These are phyloP conservation scores for Trinorchestia longiramus DNA, from an alignment of 1,140 invertebrate genomes.

Conservation along the genomic window DNA sequence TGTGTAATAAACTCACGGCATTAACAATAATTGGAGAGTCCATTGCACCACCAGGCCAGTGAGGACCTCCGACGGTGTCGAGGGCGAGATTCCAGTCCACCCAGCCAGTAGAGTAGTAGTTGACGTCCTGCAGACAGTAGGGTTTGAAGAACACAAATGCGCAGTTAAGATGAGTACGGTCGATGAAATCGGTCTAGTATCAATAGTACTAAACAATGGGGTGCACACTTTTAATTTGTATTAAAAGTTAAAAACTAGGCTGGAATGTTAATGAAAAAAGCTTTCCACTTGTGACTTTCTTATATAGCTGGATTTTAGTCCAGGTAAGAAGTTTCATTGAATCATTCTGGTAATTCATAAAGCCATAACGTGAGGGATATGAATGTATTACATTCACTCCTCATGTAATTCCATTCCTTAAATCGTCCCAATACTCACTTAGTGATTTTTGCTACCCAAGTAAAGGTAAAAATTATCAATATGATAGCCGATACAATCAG, in stretches of 20 bases:
- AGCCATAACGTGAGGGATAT: too few species aligned
- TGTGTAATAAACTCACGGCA: neutral
- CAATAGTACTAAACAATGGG: neutral
- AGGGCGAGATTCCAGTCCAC: conserved; percentile 91
- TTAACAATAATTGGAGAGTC: conserved; percentile 78
- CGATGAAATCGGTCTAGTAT: neutral
- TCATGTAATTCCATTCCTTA: too few species aligned
- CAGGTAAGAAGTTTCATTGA: too few species aligned
- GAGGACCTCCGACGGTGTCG: conserved; percentile 82
- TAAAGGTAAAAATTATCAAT: too few species aligned
- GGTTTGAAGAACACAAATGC: neutral
- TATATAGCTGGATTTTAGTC: too few species aligned
- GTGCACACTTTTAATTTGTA: neutral
- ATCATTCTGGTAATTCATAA: too few species aligned
- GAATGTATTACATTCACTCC: too few species aligned
- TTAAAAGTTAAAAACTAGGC: neutral
- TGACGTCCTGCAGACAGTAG: conserved; percentile 68
- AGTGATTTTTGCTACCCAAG: too few species aligned
- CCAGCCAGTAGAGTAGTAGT: conserved; percentile 80
- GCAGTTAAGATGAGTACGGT: neutral
- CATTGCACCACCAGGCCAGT: conserved; percentile 81
- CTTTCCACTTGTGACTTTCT: too few species aligned
- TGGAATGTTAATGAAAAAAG: too few species aligned
- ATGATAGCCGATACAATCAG: too few species aligned
- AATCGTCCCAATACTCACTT: too few species aligned